These are phyloP conservation scores for Melipona bicolor DNA, from an alignment of 2,888 invertebrate species.

Conservation along the genomic window DNA sequence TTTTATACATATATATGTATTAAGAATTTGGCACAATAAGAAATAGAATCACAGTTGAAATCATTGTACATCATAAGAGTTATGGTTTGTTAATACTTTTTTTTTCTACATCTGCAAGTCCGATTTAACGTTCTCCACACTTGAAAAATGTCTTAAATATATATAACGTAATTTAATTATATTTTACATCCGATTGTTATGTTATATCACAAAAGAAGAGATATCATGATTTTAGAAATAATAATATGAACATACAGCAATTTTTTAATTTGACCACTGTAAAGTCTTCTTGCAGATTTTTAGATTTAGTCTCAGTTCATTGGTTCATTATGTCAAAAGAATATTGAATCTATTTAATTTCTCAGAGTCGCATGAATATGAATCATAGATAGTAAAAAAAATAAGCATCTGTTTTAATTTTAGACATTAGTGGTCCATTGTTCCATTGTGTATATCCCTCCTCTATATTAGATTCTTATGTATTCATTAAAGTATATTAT, in stretches of 20 bases:
- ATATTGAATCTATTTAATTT: slow-evolving; percentile 67
- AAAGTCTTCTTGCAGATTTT: slow-evolving; percentile 53
- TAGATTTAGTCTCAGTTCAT: slow-evolving; percentile 61
- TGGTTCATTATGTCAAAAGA: slow-evolving; percentile 55
- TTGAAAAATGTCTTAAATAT: slow-evolving; percentile 47
- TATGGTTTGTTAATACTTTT: slow-evolving; percentile 61
- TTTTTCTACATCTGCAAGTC: slow-evolving; percentile 56
- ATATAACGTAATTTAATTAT: slow-evolving; percentile 49
- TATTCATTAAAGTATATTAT: slow-evolving; percentile 50
- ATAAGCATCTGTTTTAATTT: slow-evolving; percentile 76
- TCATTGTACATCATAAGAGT: slow-evolving; percentile 82
- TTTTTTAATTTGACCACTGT: slow-evolving; percentile 54
- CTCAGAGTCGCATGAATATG: slow-evolving; percentile 67
- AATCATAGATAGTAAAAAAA: slow-evolving; percentile 78
- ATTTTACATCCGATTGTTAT: slow-evolving; percentile 26
- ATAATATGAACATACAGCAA: slow-evolving; percentile 40
- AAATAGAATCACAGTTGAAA: slow-evolving; percentile 83
- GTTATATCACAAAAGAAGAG: slow-evolving; percentile 43
- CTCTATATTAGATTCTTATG: slow-evolving; percentile 48
- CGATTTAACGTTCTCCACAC: slow-evolving; percentile 38
- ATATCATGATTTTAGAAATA: slow-evolving; percentile 35
- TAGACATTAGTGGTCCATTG: slow-evolving; percentile 78
- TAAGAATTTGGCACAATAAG: slow-evolving; percentile 82
- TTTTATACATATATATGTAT: slow-evolving; percentile 63
- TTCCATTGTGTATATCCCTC: slow-evolving; percentile 70